phyloP scores from a whole-genome alignment of 1,140 invertebrate species.

The Psilanteris sp. region DNA sequence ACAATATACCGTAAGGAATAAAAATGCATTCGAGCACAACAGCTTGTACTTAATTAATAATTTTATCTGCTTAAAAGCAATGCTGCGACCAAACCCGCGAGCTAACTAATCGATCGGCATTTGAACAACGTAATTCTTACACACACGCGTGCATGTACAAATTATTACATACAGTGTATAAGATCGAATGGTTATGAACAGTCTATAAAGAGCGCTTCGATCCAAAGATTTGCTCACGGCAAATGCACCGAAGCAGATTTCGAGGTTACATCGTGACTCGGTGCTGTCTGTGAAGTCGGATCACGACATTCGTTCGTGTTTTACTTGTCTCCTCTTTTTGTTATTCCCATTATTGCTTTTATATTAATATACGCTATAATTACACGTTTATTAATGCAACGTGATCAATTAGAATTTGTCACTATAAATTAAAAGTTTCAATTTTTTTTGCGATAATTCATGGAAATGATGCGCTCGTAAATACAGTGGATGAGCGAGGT shows the following conservation, averaged over 20 bases:
- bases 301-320: constrained; percentile 57
- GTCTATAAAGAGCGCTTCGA: constrained; percentile 64
- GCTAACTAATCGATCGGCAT: constrained; percentile 58
- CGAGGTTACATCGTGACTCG: constrained; percentile 70
- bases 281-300: constrained; percentile 54
- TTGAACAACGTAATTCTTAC: constrained; percentile 42
- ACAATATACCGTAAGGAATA: too few species aligned
- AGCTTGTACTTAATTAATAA: constrained; percentile 41
- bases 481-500: not conserved
- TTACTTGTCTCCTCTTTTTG: constrained; percentile 43
- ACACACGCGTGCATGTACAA: constrained; percentile 51
- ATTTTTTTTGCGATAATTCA: too few species aligned
- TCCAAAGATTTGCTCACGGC: constrained; percentile 69
- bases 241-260: constrained; percentile 64
- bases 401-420: constrained; percentile 41
- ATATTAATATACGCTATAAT: constrained; percentile 46
- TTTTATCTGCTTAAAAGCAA: constrained; percentile 14
- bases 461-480: too few species aligned
- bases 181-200: constrained; percentile 65
- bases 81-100: constrained; percentile 22
- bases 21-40: not conserved
- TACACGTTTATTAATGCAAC: constrained; percentile 39
- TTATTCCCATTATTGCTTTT: constrained; percentile 44
- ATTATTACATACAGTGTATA: constrained; percentile 65
- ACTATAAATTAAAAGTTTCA: constrained; percentile 25